Evolutionary conservation across 2,797 vertebrate species (phyloP).

Genomic region (Falco peregrinus): DNA sequence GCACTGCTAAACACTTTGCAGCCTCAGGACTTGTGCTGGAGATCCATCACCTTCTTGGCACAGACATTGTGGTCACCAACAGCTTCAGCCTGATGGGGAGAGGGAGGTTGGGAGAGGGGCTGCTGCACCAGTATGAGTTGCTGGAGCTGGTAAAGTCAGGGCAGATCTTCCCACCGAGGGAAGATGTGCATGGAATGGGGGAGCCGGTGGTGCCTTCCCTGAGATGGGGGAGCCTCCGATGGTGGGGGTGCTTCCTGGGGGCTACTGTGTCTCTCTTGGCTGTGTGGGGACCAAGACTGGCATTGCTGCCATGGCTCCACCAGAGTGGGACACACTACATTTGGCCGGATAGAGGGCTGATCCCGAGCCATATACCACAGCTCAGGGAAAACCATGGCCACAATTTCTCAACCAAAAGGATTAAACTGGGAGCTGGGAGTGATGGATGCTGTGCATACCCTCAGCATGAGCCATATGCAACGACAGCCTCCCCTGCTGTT

Average conservation of each 20-base stretch:
- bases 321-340: accelerated
- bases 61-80: background rate
- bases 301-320: accelerated
- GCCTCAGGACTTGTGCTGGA: background rate
- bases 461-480: background rate
- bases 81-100: background rate
- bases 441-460: background rate
- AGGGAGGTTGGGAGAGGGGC: background rate
- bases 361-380: accelerated
- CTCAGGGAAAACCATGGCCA: background rate
- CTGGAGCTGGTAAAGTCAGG: background rate
- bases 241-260: background rate
- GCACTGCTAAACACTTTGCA: background rate
- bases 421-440: background rate
- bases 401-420: background rate
- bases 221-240: background rate
- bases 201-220: too few species aligned
- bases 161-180: background rate
- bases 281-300: background rate
- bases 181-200: background rate
- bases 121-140: background rate
- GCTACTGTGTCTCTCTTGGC: background rate
- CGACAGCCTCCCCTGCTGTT: background rate
- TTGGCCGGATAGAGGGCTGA: background rate
- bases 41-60: background rate